phyloP scores from a whole-genome alignment of 2,888 invertebrate genomes.

The Chrysina gloriosa region DNA sequence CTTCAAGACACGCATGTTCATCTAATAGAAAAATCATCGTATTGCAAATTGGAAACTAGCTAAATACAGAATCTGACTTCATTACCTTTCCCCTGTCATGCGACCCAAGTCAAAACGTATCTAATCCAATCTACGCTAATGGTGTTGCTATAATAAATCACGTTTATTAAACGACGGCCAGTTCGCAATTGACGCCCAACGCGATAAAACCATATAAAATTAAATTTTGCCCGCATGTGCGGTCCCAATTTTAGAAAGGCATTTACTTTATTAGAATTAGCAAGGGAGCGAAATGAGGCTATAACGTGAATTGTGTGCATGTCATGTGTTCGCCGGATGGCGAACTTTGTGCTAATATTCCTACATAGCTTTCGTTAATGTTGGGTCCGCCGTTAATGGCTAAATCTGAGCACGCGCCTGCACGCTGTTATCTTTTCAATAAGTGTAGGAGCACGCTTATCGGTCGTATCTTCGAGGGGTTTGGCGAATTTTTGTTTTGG shows the following conservation, averaged over 20 bases:
- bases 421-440: neutral
- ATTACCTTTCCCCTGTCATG: neutral
- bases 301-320: neutral
- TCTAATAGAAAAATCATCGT: too few species aligned
- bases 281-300: neutral
- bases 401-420: neutral
- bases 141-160: neutral
- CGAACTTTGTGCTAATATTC: neutral
- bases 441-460: slow-evolving; percentile 2
- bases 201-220: slow-evolving; percentile 4
- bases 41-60: too few species aligned
- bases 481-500: slow-evolving; percentile 3
- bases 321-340: neutral
- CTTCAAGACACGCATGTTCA: too few species aligned
- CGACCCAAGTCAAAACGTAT: too few species aligned
- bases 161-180: neutral
- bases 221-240: neutral
- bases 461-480: neutral
- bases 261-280: slow-evolving; percentile 1
- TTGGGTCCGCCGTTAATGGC: neutral
- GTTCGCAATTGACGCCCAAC: neutral
- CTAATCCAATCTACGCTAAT: neutral
- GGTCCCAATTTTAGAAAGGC: neutral
- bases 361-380: neutral
- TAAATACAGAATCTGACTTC: neutral